phyloP scores from a whole-genome alignment of 2,113 vertebrate species.

The Aldabrachelys gigantea region DNA sequence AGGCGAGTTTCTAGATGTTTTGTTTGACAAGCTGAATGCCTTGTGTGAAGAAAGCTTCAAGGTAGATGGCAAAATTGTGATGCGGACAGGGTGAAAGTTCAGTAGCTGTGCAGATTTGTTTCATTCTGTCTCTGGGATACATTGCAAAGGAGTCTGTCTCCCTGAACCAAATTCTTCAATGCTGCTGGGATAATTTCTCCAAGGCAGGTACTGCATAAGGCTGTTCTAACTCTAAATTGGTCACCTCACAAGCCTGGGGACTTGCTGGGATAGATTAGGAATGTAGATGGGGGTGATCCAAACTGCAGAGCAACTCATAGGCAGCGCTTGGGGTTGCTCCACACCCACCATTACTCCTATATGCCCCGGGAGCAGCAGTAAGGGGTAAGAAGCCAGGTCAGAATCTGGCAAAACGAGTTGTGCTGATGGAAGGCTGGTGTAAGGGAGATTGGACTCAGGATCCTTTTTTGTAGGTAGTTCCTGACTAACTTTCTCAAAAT shows the following conservation, averaged over 20 bases:
- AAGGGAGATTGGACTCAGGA: background rate
- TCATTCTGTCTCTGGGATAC: background rate
- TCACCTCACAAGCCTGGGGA: background rate
- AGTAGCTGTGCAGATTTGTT: slow-evolving; percentile 19
- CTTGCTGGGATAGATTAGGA: background rate
- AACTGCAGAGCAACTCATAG: background rate
- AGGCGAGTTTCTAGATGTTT: slow-evolving; percentile 13
- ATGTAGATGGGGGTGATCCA: background rate
- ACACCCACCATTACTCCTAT: background rate
- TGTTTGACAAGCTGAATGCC: slow-evolving; percentile 53
- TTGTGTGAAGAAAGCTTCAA: slow-evolving; percentile 32
- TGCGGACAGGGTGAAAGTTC: slow-evolving; percentile 21
- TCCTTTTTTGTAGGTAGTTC: background rate
- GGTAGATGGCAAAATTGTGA: slow-evolving; percentile 13
- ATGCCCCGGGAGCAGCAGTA: background rate
- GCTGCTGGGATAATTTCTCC: background rate
- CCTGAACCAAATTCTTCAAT: background rate
- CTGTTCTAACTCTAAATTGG: rapidly evolving
- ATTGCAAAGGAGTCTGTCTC: background rate
- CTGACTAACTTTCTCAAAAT: slow-evolving; percentile 38
- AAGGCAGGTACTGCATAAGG: background rate
- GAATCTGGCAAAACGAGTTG: background rate
- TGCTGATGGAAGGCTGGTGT: background rate
- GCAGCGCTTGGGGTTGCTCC: rapidly evolving
- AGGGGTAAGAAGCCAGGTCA: background rate